Evolutionary conservation across 2,797 vertebrate genomes (phyloP).

Genomic region (Semotilus atromaculatus): DNA sequence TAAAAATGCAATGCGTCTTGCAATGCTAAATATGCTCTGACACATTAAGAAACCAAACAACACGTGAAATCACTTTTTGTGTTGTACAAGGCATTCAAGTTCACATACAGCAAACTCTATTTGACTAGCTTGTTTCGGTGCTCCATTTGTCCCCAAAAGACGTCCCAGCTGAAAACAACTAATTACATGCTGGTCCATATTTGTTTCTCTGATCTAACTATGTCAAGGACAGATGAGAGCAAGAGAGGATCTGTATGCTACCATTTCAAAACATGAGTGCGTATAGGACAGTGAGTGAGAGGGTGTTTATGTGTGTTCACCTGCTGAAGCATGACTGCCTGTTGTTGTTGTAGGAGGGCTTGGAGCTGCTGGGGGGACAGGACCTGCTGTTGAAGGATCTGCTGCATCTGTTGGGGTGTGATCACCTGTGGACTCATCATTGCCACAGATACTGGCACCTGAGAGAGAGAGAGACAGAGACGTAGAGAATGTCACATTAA

Average conservation of each 20-base stretch:
- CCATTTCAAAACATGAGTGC: background rate
- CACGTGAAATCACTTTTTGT: background rate
- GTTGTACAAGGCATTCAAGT: background rate
- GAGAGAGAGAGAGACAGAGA: constrained; percentile 3
- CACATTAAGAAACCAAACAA: constrained; percentile 9
- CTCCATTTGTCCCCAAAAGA: constrained; percentile 51
- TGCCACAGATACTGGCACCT: constrained; percentile 99
- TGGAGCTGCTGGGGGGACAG: constrained; percentile 98
- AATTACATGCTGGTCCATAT: constrained; percentile 61
- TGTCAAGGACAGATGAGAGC: constrained; percentile 48
- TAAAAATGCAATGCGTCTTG: background rate
- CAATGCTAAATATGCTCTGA: background rate
- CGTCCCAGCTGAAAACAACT: constrained; percentile 55
- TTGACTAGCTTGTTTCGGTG: constrained; percentile 48
- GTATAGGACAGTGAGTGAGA: constrained; percentile 5
- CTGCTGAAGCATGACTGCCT: constrained; percentile 99
- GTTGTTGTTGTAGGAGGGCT: constrained; percentile 97
- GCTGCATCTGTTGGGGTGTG: constrained; percentile 99
- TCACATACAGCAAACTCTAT: constrained; percentile 13
- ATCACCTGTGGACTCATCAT: constrained; percentile 99
- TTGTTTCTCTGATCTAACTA: constrained; percentile 56
- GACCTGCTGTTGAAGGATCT: constrained; percentile 99
- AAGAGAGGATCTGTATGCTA: background rate
- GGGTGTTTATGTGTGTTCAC: constrained; percentile 71
- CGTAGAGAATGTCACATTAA: constrained; percentile 24